Conservation (phyloP, 2,888 invertebrate species). For the Trisateles emortualis region DNA sequence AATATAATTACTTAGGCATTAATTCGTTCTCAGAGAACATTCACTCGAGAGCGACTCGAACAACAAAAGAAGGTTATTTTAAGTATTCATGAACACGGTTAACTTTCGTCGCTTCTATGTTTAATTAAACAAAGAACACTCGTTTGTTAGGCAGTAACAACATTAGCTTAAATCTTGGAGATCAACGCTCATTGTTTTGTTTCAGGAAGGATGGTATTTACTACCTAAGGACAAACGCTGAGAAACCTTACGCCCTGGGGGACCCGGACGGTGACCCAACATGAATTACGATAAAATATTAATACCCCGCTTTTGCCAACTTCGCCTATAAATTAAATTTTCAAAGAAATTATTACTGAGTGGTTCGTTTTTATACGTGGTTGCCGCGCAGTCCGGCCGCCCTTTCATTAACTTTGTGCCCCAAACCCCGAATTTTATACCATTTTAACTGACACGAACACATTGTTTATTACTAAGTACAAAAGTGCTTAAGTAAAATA, state of each 20-base stretch:
- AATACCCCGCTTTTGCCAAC: slow-evolving; percentile 65
- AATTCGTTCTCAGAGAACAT: slow-evolving; percentile 30
- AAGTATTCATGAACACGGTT: slow-evolving; percentile 60
- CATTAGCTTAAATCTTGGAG: slow-evolving; percentile 67
- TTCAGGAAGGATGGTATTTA: slow-evolving; percentile 86
- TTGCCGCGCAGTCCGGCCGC: slow-evolving; percentile 35
- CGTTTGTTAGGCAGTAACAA: slow-evolving; percentile 62
- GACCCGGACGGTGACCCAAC: slow-evolving; percentile 56
- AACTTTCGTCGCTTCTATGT: slow-evolving; percentile 60
- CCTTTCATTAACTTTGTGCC: slow-evolving; percentile 43
- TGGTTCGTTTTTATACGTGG: slow-evolving; percentile 53
- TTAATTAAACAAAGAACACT: slow-evolving; percentile 72
- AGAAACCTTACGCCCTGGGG: slow-evolving; percentile 81
- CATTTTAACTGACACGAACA: slow-evolving; percentile 15
- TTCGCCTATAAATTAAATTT: slow-evolving; percentile 71
- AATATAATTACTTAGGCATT: slow-evolving; percentile 27
- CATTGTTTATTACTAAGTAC: neutral
- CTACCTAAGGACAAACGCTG: slow-evolving; percentile 84
- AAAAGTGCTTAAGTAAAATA: neutral
- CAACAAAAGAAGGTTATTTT: slow-evolving; percentile 62
- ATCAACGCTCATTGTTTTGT: slow-evolving; percentile 69
- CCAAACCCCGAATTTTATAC: slow-evolving; percentile 20
- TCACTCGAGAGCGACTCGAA: slow-evolving; percentile 27
- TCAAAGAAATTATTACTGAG: slow-evolving; percentile 61
- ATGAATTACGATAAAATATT: slow-evolving; percentile 62